These are phyloP conservation scores for Hyphantria cunea DNA, from an alignment of 1,140 invertebrate species.

Conservation along the genomic window DNA sequence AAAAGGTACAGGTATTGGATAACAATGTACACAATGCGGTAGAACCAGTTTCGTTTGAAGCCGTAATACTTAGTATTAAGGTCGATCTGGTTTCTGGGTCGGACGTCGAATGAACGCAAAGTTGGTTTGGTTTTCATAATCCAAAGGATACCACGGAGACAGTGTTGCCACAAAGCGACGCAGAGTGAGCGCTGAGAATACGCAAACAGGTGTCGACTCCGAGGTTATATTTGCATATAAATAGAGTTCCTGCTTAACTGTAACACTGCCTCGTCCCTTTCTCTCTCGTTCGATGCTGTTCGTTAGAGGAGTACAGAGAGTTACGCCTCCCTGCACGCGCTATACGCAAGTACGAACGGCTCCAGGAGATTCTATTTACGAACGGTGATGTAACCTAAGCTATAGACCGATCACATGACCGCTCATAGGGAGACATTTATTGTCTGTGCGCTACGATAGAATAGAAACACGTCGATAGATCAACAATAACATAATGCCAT, in stretches of 20 bases:
- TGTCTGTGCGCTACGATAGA: constrained; percentile 34
- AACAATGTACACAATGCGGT: constrained; percentile 20
- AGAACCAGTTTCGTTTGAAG: constrained; percentile 3
- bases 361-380: constrained; percentile 77
- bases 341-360: constrained; percentile 49
- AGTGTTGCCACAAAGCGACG: constrained; percentile 66
- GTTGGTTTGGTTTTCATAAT: constrained; percentile 51
- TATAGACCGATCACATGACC: constrained; percentile 55
- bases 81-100: constrained; percentile 16
- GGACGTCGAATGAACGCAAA: constrained; percentile 32
- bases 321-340: constrained; percentile 66
- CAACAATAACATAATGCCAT: constrained; percentile 10
- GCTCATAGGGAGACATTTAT: constrained; percentile 40
- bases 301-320: constrained; percentile 59
- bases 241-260: constrained; percentile 82
- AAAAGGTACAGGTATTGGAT: constrained; percentile 35
- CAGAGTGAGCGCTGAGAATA: constrained; percentile 69
- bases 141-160: constrained; percentile 70
- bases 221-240: constrained; percentile 81
- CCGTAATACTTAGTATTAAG: constrained; percentile 26
- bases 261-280: constrained; percentile 74
- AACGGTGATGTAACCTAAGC: constrained; percentile 69
- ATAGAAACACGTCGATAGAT: constrained; percentile 25
- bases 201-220: constrained; percentile 80
- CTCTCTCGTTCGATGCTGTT: constrained; percentile 51